These are phyloP conservation scores for Sogatella furcifera DNA, from an alignment of 1,140 invertebrate species.

Conservation along the genomic window DNA sequence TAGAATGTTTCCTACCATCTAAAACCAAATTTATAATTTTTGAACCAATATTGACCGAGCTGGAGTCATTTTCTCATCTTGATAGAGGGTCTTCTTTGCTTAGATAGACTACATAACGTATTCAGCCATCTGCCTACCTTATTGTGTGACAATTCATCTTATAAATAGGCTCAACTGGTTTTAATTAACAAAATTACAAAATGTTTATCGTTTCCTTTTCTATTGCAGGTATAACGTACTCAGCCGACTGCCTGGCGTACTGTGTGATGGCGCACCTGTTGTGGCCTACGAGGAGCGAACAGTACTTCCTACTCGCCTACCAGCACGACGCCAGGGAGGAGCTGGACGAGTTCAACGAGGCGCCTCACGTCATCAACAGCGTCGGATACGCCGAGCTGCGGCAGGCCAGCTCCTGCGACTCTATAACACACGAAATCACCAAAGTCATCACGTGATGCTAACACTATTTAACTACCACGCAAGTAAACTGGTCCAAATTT, in stretches of 20 bases:
- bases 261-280: constrained; percentile 87
- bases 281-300: constrained; percentile 83
- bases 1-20: too few relatives aligned
- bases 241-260: constrained; percentile 87
- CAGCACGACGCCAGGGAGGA: constrained; percentile 63
- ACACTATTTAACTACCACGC: too few relatives aligned
- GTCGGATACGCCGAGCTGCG: constrained; percentile 8
- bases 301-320: constrained; percentile 74
- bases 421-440: not conserved
- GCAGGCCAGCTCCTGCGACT: not conserved
- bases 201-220: constrained; percentile 8
- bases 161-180: too few relatives aligned
- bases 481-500: too few relatives aligned
- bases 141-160: too few relatives aligned
- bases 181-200: too few relatives aligned
- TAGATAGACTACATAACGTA: too few relatives aligned
- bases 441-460: not conserved
- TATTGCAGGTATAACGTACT: constrained; percentile 77
- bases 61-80: too few relatives aligned
- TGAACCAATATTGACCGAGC: too few relatives aligned
- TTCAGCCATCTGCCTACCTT: too few relatives aligned
- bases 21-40: too few relatives aligned
- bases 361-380: constrained; percentile 63
- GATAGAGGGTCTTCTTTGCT: too few relatives aligned
- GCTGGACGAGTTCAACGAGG: constrained; percentile 84